Evolutionary conservation across 2,888 invertebrate species (phyloP).

Genomic region (Pheosia gnoma): DNA sequence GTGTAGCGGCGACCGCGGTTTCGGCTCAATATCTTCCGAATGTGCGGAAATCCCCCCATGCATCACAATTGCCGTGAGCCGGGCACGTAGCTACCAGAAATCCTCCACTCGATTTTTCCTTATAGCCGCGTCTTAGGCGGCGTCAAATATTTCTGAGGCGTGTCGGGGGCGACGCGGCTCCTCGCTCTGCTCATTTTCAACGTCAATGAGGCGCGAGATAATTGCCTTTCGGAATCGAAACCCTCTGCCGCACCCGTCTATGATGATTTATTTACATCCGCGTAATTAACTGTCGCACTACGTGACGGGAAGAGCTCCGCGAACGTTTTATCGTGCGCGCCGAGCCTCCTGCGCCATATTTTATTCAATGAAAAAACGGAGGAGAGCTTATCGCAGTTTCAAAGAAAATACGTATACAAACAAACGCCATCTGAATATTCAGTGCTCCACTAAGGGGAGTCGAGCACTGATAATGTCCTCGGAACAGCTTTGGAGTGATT

Average conservation of each 20-base stretch:
- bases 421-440: conserved; percentile 78
- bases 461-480: conserved; percentile 73
- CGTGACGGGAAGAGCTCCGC: conserved; percentile 80
- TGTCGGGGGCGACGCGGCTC: conserved; percentile 52
- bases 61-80: conserved; percentile 71
- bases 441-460: conserved; percentile 67
- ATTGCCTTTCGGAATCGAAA: conserved; percentile 80
- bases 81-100: conserved; percentile 69
- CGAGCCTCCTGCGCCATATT: conserved; percentile 71
- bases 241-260: conserved; percentile 75
- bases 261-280: conserved; percentile 84
- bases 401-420: conserved; percentile 78
- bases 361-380: conserved; percentile 74
- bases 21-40: conserved; percentile 65
- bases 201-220: conserved; percentile 82
- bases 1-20: conserved; percentile 58
- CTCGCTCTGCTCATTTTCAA: conserved; percentile 71
- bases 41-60: conserved; percentile 73
- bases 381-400: conserved; percentile 74
- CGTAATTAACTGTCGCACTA: conserved; percentile 83
- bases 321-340: conserved; percentile 75
- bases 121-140: conserved; percentile 67
- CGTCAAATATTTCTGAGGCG: conserved; percentile 72
- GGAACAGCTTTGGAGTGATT: conserved; percentile 67
- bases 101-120: conserved; percentile 72